Evolutionary conservation across 2,888 invertebrate species (phyloP), one percentile per base, ranked within the genome.

Genomic region (Carabus problematicus): DNA sequence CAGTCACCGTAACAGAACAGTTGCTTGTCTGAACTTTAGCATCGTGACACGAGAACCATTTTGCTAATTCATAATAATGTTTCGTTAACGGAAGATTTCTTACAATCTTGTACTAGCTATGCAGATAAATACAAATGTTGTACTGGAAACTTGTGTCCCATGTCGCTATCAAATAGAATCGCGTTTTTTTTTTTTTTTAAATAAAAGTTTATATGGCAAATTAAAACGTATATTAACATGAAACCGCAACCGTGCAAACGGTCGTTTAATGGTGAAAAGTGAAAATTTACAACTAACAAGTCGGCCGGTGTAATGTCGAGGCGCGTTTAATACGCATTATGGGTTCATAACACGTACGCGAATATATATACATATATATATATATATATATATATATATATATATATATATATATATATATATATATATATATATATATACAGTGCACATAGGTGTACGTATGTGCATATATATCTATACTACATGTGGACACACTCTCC

Each of bases 281-380:
- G 69, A 69, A 69, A 69, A 69, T 69, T 69, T 69, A 69, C 69
- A 45, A 55, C 62, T 9, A 11, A 12, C 43, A 9, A 11, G 49
- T 49, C 9, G n/a, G 16, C 41, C 16, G 29, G 11, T 45, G 14
- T 45, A 52, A 16, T n/a, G 16, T 14, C n/a, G 12, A 55, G 64
- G 42, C 67, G 67, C 45, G 29, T 67, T 67, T 67, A 67, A 67
- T 69, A 69, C 56, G 45, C 56, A 69, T 69, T 69, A 69, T 62
- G 56, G 56, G 62, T 69, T 61, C 69, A 69, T 69, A 69, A 69
- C 69, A 69, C 69, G 69, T 69, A 69, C 62, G 9, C 47, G 60
- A 60, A 43, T 60, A 60, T 59, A 43, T 49, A 47, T 60, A 54
- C 16, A 42, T 52, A 49, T 60, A 52, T 60, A 7, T 59, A 60